Base-by-base conservation (phyloP, 2,888 invertebrate species). In the Noctua fimbriata region DNA sequence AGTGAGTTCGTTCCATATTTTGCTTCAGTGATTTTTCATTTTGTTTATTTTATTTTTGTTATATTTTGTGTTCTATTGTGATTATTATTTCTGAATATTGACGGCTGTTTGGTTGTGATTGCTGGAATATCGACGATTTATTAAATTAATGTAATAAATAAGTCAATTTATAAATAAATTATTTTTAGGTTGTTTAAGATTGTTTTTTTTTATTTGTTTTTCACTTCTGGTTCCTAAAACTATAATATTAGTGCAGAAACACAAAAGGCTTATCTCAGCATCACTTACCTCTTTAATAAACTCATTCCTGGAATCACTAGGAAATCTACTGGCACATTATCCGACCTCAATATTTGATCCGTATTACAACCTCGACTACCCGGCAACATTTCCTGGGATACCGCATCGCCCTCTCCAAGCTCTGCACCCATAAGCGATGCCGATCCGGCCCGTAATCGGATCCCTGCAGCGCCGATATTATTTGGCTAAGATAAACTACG, bases 401-500 rank as follows among this genome's bases (percentile, higher is more conserved):
- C 86, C 88, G 72, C 77, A 73, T 69, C 86, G 36, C 73, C 63
- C 69, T 60, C 58, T 1, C 52, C n/a, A 28, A 44, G 44, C 78
- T 86, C 82, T 65, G 75, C 69, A 60, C 47, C 75, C 78, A 69
- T 81, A 78, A 88, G 73, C 86, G 88, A 85, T 78, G 47, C 69
- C 70, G 72, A 58, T 85, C 82, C 70, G 69, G 60, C 85, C 81
- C 72, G 85, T 92, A 92, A 92, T 92, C 92, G 90, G 91, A 89
- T 92, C 89, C 79, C 84, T 87, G 88, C 91, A 92, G 87, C 85
- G 83, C 77, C 84, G 79, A 84, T 91, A 91, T 90, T 90, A 90
- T 91, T 92, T 91, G 91, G 87, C 83, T 91, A 89, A 89, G 91
- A 91, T 92, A 90, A 90, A 90, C 90, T 89, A 87, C 83, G 75